These are phyloP conservation scores for Drosophila nr. fundita DNA, from an alignment of 2,888 invertebrate species.

Conservation along the genomic window DNA sequence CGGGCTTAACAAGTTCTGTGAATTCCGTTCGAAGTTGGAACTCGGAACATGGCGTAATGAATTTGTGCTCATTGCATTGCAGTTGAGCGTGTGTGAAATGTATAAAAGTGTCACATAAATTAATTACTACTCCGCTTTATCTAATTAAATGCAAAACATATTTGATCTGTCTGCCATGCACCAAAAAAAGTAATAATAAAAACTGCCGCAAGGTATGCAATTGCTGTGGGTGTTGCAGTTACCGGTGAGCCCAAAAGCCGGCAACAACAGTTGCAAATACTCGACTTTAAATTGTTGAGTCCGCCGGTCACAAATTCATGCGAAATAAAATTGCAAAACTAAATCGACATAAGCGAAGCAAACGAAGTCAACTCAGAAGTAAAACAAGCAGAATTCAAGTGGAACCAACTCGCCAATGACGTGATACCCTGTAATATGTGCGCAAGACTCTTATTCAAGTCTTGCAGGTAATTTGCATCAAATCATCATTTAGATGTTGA, in stretches of 20 bases:
- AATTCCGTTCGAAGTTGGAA: not conserved
- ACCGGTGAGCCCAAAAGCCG: conserved; percentile 1
- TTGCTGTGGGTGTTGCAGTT: not conserved
- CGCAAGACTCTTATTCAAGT: not conserved
- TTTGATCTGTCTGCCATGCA: conserved; percentile 1
- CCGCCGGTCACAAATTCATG: conserved; percentile 2
- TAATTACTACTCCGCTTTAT: conserved; percentile 34
- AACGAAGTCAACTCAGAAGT: not conserved
- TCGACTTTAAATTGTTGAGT: not conserved
- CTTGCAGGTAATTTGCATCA: not conserved
- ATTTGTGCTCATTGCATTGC: not conserved
- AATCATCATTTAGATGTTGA: not conserved
- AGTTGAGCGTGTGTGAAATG: not conserved
- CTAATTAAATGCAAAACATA: conserved; percentile 34
- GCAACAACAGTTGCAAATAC: conserved; percentile 1
- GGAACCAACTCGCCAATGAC: not conserved
- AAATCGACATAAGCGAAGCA: not conserved
- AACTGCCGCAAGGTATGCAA: conserved; percentile 8
- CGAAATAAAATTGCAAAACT: conserved; percentile 9
- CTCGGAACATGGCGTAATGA: not conserved
- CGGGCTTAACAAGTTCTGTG: not conserved
- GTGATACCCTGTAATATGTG: not conserved
- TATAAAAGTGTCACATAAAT: conserved; percentile 3
- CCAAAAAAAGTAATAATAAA: not conserved
- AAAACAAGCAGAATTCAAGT: not conserved